Conservation (phyloP, 2,797 vertebrate species). For the Acridotheres tristis region DNA sequence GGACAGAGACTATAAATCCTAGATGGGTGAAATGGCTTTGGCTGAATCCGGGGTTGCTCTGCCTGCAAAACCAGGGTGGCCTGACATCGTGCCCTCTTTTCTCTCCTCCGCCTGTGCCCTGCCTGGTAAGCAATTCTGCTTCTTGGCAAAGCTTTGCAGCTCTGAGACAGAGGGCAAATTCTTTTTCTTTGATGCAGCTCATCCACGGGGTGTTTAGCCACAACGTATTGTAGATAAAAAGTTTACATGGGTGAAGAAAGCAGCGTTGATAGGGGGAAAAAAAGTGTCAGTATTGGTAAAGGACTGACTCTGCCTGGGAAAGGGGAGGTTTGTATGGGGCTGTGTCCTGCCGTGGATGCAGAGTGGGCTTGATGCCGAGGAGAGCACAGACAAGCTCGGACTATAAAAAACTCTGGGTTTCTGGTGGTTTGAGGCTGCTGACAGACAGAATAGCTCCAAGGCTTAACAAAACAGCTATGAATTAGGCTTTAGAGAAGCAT, state of each 20-base stretch:
- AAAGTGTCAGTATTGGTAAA: neutral
- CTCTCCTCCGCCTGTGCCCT: neutral
- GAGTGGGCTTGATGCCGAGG: neutral
- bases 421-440: neutral
- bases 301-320: neutral
- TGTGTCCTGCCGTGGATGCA: neutral
- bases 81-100: neutral
- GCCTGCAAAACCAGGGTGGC: neutral
- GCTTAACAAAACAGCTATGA: neutral
- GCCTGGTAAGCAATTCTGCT: neutral
- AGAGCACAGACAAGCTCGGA: neutral
- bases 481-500: neutral
- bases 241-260: neutral
- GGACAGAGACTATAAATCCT: neutral
- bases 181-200: neutral
- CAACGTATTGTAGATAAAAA: neutral
- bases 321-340: neutral
- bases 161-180: neutral
- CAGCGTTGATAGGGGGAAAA: neutral
- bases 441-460: neutral
- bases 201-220: neutral
- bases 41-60: neutral
- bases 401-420: neutral
- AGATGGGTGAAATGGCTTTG: neutral
- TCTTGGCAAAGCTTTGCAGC: neutral